Conservation (phyloP, 2,113 vertebrate genomes). For the Odocoileus hemionus region DNA sequence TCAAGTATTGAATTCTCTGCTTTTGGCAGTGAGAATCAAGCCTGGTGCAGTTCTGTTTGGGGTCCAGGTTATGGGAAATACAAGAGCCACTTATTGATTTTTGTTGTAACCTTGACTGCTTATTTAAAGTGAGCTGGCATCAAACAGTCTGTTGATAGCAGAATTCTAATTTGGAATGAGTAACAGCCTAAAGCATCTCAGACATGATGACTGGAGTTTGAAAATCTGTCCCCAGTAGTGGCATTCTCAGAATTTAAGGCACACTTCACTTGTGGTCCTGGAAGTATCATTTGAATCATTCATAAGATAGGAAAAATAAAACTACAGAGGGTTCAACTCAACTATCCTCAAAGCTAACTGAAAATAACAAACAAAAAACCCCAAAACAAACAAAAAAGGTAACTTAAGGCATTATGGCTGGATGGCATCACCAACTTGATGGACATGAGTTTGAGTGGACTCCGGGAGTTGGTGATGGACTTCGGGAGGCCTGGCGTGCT, state of each 20-base stretch:
- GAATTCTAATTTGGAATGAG: conserved; percentile 19
- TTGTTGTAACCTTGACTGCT: conserved; percentile 30
- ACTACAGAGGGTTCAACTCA: background rate
- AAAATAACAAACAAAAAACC: background rate
- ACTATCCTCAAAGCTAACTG: background rate
- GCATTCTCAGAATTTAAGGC: background rate
- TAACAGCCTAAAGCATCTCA: background rate
- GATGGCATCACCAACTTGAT: no score
- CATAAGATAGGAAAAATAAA: background rate
- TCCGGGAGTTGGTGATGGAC: no score
- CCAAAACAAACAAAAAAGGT: background rate
- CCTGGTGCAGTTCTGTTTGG: background rate
- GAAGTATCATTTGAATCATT: background rate
- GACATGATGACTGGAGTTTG: background rate
- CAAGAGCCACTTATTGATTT: background rate
- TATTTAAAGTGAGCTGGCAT: background rate
- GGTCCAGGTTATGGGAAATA: background rate
- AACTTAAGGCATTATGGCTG: background rate
- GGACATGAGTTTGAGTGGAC: no score
- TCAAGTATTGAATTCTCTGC: background rate
- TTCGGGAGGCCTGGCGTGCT: no score
- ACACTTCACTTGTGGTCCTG: background rate
- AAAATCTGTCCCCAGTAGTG: background rate
- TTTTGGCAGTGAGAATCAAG: background rate
- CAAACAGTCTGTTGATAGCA: background rate